A percentile compares a stretch with the other conserved stretches of the same genome.
Evolutionary conservation across 2,113 vertebrate genomes (phyloP).

Genomic region (Dromaius novaehollandiae): DNA sequence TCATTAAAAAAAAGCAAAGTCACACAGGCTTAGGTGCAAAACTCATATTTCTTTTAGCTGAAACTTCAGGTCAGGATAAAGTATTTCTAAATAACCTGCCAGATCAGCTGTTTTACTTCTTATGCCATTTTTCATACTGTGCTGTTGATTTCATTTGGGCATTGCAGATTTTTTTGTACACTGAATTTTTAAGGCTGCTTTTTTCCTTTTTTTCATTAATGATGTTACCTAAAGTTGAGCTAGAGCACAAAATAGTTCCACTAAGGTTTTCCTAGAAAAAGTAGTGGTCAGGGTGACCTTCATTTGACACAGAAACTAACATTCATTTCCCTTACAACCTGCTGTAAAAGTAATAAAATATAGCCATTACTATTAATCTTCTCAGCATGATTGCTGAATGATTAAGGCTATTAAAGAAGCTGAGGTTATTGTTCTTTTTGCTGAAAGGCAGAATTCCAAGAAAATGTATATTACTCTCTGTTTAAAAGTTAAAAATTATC

Average conservation of each 20-base stretch:
- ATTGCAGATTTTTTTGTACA: not conserved
- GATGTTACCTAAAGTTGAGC: not conserved
- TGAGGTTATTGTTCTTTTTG: not conserved
- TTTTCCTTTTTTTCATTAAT: not conserved
- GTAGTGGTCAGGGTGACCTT: slow-evolving; percentile 37
- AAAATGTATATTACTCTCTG: not conserved
- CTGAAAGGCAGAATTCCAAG: slow-evolving; percentile 6
- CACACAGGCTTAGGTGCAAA: not conserved
- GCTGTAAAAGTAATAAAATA: slow-evolving; percentile 56
- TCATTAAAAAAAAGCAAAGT: not conserved
- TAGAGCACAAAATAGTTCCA: not conserved
- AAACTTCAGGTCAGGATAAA: not conserved
- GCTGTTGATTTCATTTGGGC: slow-evolving; percentile 26
- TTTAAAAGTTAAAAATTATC: not conserved
- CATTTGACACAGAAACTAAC: slow-evolving; percentile 42
- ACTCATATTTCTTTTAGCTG: not conserved
- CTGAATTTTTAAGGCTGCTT: not conserved
- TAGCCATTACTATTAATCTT: not conserved
- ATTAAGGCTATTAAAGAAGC: not conserved
- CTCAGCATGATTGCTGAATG: not conserved
- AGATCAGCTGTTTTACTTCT: slow-evolving; percentile 1
- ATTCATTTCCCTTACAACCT: slow-evolving; percentile 44
- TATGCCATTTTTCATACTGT: not conserved
- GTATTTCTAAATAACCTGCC: not conserved
- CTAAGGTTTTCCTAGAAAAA: not conserved